A percentile compares a stretch with the other conserved stretches of the same genome.
Conservation (phyloP, 1,140 invertebrate genomes). For the Drosophila kikkawai region DNA sequence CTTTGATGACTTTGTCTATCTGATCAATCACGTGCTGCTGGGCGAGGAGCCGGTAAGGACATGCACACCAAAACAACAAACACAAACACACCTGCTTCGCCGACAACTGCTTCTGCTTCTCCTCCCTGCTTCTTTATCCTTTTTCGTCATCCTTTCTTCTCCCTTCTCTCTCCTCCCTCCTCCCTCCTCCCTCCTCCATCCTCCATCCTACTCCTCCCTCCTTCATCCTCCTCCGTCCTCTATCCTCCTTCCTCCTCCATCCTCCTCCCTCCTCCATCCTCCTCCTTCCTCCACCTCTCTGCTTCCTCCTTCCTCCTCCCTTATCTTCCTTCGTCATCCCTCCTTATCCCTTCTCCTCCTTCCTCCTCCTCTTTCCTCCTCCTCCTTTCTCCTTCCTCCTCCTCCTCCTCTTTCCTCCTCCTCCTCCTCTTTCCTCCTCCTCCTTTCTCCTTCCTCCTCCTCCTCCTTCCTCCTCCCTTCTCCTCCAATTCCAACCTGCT, state of each 20-base stretch:
- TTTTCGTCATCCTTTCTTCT: too few relatives aligned
- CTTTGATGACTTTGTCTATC: conserved; percentile 87
- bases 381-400: too few relatives aligned
- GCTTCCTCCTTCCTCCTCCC: not conserved
- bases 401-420: too few relatives aligned
- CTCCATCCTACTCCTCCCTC: too few relatives aligned
- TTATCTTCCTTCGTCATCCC: not conserved
- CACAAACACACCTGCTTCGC: not conserved
- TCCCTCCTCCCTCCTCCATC: too few relatives aligned
- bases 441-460: not conserved
- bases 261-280: not conserved
- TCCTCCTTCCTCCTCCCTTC: not conserved
- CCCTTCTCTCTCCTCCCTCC: too few relatives aligned
- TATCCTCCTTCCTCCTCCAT: not conserved
- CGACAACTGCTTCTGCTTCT: not conserved
- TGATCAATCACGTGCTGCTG: conserved; percentile 87
- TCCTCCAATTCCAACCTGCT: not conserved
- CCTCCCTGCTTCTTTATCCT: too few relatives aligned
- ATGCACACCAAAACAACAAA: not conserved
- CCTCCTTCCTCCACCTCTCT: too few relatives aligned
- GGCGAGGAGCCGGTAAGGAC: conserved; percentile 87
- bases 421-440: too few relatives aligned
- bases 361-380: not conserved
- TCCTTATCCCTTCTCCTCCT: not conserved
- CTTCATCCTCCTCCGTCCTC: not conserved